Evolutionary conservation across 2,888 invertebrate genomes (phyloP).

Genomic region (Oscheius myriophilus): DNA sequence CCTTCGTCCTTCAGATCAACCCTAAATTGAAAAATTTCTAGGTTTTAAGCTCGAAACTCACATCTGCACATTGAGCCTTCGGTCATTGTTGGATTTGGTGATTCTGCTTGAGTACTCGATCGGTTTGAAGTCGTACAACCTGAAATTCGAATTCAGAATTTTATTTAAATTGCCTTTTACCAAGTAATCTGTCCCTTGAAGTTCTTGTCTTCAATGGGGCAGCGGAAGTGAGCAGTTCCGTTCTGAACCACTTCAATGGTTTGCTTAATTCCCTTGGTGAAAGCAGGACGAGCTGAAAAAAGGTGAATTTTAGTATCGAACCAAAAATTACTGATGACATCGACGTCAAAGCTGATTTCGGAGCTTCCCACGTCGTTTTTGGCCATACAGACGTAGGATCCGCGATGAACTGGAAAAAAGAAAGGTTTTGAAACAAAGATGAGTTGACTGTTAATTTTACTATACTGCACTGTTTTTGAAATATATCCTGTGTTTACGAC

Average conservation of each 20-base stretch:
- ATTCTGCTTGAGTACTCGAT: constrained; percentile 29
- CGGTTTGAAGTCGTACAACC: constrained; percentile 40
- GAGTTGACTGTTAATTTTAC: too few species aligned
- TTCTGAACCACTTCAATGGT: constrained; percentile 71
- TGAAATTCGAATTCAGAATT: background rate
- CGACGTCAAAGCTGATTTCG: constrained; percentile 73
- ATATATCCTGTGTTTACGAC: too few species aligned
- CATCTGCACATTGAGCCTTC: constrained; percentile 43
- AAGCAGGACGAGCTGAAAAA: constrained; percentile 75
- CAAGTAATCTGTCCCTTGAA: constrained; percentile 63
- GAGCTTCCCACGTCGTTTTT: constrained; percentile 65
- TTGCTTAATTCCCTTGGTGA: constrained; percentile 64
- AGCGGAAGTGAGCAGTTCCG: constrained; percentile 72
- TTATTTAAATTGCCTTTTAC: constrained; percentile 25
- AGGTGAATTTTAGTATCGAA: background rate
- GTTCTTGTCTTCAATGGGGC: constrained; percentile 67
- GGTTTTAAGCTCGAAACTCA: background rate
- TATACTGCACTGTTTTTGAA: too few species aligned
- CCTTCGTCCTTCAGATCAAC: constrained; percentile 59
- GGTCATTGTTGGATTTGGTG: constrained; percentile 36
- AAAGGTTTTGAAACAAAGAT: too few species aligned
- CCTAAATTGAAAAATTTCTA: constrained; percentile 36
- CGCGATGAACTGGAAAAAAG: constrained; percentile 39
- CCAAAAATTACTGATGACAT: constrained; percentile 72
- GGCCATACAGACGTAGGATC: constrained; percentile 57